These are phyloP conservation scores for Ibidorhyncha struthersii DNA, from an alignment of 2,113 vertebrate species.

Conservation along the genomic window DNA sequence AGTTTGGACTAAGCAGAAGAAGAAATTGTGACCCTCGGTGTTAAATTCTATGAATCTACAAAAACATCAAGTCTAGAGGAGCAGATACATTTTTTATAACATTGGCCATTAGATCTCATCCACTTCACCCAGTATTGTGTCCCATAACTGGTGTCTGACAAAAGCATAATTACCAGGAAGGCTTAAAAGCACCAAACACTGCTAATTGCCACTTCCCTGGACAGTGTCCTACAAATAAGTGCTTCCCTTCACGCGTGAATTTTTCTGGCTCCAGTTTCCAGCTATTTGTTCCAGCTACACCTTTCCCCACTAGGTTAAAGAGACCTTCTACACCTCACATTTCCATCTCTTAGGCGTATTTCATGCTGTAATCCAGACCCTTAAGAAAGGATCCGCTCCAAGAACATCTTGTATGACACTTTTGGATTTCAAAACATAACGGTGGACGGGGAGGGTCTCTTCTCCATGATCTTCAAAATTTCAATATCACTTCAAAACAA, in stretches of 20 bases:
- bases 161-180: neutral
- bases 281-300: neutral
- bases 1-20: neutral
- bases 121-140: neutral
- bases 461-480: neutral
- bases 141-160: neutral
- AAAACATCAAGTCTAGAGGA: neutral
- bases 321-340: neutral
- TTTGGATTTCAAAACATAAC: neutral
- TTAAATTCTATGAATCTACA: neutral
- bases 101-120: neutral
- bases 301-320: neutral
- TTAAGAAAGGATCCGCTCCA: neutral
- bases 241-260: neutral
- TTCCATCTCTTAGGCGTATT: neutral
- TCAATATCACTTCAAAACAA: neutral
- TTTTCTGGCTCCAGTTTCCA: neutral
- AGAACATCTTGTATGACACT: neutral
- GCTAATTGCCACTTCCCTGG: neutral
- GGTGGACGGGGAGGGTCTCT: neutral
- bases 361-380: neutral
- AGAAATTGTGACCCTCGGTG: neutral
- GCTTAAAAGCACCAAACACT: neutral
- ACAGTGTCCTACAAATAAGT: neutral
- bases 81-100: neutral